A percentile compares a stretch with the other conserved stretches of the same genome.
Conservation (phyloP, 2,797 vertebrate species). For the Balearica regulorum region DNA sequence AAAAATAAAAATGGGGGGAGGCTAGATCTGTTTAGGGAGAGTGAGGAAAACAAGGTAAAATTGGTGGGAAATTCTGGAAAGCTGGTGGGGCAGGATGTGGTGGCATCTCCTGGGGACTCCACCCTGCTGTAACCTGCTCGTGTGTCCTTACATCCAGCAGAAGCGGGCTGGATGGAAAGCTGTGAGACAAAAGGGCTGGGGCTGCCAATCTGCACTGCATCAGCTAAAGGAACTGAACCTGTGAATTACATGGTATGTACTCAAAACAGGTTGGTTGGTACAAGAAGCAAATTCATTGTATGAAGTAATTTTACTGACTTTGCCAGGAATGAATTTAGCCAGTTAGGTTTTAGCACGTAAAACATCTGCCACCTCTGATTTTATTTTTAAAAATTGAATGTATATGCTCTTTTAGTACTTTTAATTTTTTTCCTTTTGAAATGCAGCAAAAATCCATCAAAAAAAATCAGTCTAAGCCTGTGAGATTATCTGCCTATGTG, state of each 20-base stretch:
- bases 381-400: neutral
- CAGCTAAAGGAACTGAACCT: neutral
- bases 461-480: neutral
- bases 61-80: neutral
- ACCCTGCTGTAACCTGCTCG: neutral
- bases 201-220: neutral
- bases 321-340: neutral
- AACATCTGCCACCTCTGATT: neutral
- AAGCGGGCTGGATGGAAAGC: neutral
- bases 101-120: neutral
- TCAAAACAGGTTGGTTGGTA: neutral
- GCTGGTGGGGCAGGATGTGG: accelerated
- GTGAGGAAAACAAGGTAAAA: neutral
- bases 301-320: neutral
- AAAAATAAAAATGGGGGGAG: accelerated
- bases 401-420: neutral
- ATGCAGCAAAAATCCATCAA: neutral
- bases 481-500: neutral
- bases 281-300: neutral
- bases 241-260: neutral
- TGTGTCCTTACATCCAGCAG: neutral
- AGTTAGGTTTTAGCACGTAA: neutral
- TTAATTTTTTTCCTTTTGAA: neutral
- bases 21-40: neutral
- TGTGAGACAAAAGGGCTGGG: neutral